Evolutionary conservation across 1,140 invertebrate genomes (phyloP), one percentile per base, ranked within the genome.

Genomic region (Tribolium castaneum): DNA sequence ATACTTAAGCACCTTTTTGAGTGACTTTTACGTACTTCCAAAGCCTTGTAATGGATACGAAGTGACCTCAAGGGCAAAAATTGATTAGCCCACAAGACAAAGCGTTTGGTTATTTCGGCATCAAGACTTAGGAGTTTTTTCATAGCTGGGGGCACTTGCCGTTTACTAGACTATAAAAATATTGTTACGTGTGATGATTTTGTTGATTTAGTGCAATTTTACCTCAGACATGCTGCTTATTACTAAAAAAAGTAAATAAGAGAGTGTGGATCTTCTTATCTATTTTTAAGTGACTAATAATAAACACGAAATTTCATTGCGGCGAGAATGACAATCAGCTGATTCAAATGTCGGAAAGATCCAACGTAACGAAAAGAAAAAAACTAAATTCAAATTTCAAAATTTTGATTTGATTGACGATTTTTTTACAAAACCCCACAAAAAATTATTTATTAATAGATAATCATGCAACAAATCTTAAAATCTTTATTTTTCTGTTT

Each of bases 1-100:
- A 75, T 30, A 14, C 35, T 70, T 56, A 16, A 80, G 35, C 13
- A 66, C 14, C 77, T 76, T 30, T 54, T 30, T 54, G 34, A 52
- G 6, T 30, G 1, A 76, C 35, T 39, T 12, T 62, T 76, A 59
- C 52, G 83, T 89, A 94, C 92, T 89, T 95, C 94, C 39, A 95
- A 87, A 52, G 90, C 86, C 87, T 90, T 91, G 66, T 92, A 91
- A 87, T 94, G 90, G 34, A 88, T 88, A 71, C 87, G 89, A 4
- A 93, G 80, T 1, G 90, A 91, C 74, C 87, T 89, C n/a, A 93
- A 85, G 0, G 90, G 87, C 10, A 91, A 83, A 76, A 89, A 88
- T 78, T 88, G 90, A 70, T 92, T 89, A 0, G 90, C 84, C 30
- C 84, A 83, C 76, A 89, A 88, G 3, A 93, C 90, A 86, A 94